Evolutionary conservation across 2,888 invertebrate genomes (phyloP), one percentile per base, ranked within the genome.

Genomic region (Lycophotia porphyrea): DNA sequence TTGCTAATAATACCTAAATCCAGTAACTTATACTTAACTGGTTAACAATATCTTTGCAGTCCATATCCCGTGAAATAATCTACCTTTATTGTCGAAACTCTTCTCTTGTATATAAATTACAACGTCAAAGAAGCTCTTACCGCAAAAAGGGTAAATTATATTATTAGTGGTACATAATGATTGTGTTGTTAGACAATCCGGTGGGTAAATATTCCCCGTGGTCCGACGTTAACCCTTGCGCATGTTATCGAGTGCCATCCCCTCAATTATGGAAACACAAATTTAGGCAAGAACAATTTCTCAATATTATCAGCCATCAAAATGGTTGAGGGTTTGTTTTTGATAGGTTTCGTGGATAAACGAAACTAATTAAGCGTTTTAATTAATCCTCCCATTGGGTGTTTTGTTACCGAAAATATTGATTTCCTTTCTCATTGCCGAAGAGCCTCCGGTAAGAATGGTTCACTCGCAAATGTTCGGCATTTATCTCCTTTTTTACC

Each of bases 331-430:
- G 91, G 91, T 92, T 90, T 94, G 94, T 94, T 93, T 93, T 93
- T 94, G 93, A 94, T 93, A 94, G 93, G 94, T 93, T 94, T 93
- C 93, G 88, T 88, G 91, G 93, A 94, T 95, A 94, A 95, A 94
- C 93, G 93, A 95, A 95, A 93, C 94, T 95, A 95, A 95, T 95
- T 95, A 93, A 94, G 92, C 93, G 93, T 94, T 95, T 95, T 95
- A 95, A 95, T 96, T 95, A 95, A 95, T 94, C 94, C 93, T 91
- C 88, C 92, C 91, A 92, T 93, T 92, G 92, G 92, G 94, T 93
- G 93, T 94, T 93, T 92, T 93, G 94, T 95, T 95, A 93, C 94
- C 88, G 92, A 92, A 93, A 94, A 93, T 94, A 94, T 94, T 93
- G 93, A 94, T 94, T 94, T 92, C 88, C 91, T 90, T 89, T 89